Evolutionary conservation across 2,113 vertebrate species (phyloP).

Genomic region (Stegostoma tigrinum): DNA sequence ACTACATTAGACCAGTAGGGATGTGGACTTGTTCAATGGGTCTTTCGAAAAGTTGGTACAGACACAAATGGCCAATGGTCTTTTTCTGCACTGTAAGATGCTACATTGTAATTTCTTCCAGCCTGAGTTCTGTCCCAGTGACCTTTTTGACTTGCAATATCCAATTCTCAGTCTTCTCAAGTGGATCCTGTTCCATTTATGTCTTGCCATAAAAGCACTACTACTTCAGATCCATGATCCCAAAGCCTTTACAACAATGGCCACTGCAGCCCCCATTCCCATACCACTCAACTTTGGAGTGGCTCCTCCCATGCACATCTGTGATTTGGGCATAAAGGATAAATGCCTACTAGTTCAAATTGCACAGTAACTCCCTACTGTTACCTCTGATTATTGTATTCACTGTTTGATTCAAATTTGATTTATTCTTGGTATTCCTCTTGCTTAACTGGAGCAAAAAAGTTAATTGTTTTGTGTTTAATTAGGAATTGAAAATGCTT

Average conservation of each 20-base stretch:
- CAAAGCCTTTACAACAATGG: background rate
- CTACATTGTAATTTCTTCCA: slow-evolving; percentile 18
- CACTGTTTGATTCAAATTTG: background rate
- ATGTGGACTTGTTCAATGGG: background rate
- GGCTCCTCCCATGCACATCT: background rate
- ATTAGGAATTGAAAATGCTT: background rate
- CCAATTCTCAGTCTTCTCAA: background rate
- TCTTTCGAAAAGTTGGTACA: background rate
- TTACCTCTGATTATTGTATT: background rate
- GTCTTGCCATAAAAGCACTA: background rate
- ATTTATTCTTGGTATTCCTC: background rate
- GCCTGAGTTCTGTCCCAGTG: background rate
- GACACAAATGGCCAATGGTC: background rate
- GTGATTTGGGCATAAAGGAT: background rate
- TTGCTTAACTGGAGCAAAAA: background rate
- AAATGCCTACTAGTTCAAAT: background rate
- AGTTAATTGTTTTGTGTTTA: background rate
- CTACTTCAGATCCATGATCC: background rate
- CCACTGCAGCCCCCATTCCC: background rate
- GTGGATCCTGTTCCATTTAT: background rate
- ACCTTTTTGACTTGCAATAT: background rate
- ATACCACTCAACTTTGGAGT: background rate
- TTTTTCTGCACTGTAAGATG: too few species aligned
- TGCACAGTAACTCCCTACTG: background rate
- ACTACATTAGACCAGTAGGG: background rate